These are phyloP conservation scores for Clepsis dumicolana DNA, from an alignment of 2,888 invertebrate species.

Conservation along the genomic window DNA sequence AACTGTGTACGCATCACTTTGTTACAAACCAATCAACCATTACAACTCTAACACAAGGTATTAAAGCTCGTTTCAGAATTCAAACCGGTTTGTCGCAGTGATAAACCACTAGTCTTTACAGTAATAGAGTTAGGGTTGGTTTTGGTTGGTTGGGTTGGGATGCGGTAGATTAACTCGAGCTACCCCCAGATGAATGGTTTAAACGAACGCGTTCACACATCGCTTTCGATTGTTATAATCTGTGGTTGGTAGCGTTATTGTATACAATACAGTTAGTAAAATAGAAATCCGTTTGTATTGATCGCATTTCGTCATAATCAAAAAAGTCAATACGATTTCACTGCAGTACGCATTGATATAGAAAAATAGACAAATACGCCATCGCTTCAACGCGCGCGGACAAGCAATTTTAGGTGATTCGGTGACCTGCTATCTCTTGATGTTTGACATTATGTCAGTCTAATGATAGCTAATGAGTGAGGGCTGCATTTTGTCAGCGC, in stretches of 20 bases:
- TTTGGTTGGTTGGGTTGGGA: background rate
- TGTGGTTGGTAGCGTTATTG: constrained; percentile 6
- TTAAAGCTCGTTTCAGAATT: background rate
- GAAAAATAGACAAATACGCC: too few relatives aligned
- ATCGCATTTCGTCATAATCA: too few relatives aligned
- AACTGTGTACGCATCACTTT: constrained; percentile 27
- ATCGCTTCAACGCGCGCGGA: too few relatives aligned
- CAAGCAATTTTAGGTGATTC: too few relatives aligned
- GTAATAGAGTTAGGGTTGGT: background rate
- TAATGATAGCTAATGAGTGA: too few relatives aligned
- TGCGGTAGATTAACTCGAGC: constrained; percentile 17
- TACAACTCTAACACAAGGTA: background rate
- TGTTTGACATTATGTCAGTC: too few relatives aligned
- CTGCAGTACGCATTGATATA: too few relatives aligned
- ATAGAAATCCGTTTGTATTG: too few relatives aligned
- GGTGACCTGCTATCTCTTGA: too few relatives aligned
- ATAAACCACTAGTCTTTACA: background rate
- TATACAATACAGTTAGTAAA: background rate
- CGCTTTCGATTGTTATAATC: constrained; percentile 23
- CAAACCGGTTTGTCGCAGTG: background rate
- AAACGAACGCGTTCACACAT: constrained; percentile 20
- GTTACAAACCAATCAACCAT: background rate
- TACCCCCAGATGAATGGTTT: constrained; percentile 10
- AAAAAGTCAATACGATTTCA: too few relatives aligned
- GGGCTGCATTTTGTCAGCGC: too few relatives aligned